These are phyloP conservation scores for Verasper variegatus DNA, from an alignment of 2,113 vertebrate species.

Conservation along the genomic window DNA sequence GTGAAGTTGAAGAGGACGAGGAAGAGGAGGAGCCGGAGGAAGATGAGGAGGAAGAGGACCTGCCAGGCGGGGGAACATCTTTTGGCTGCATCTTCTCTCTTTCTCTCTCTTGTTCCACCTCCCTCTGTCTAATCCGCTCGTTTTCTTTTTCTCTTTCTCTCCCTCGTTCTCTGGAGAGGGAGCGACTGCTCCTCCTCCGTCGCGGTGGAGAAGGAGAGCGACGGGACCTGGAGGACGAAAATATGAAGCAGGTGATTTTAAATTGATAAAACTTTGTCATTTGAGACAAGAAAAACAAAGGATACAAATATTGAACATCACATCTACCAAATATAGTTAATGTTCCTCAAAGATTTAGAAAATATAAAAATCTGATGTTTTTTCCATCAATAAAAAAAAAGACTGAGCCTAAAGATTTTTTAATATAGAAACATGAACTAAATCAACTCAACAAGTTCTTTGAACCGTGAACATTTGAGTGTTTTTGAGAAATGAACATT, in stretches of 20 bases:
- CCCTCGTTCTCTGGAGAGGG: conserved; percentile 69
- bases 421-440: too few relatives aligned
- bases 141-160: conserved; percentile 49
- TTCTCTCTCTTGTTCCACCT: conserved; percentile 42
- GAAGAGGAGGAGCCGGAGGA: conserved; percentile 73
- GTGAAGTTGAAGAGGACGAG: conserved; percentile 69
- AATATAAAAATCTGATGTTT: too few relatives aligned
- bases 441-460: too few relatives aligned
- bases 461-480: too few relatives aligned
- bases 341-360: too few relatives aligned
- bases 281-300: too few relatives aligned
- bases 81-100: conserved; percentile 52
- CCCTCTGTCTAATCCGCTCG: conserved; percentile 46
- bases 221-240: conserved; percentile 55
- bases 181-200: conserved; percentile 70
- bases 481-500: too few relatives aligned
- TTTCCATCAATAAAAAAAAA: too few relatives aligned
- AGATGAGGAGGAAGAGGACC: conserved; percentile 72
- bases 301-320: too few relatives aligned
- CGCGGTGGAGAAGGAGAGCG: conserved; percentile 72
- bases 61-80: conserved; percentile 40
- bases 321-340: too few relatives aligned
- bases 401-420: too few relatives aligned
- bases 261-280: too few relatives aligned
- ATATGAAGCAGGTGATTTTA: not conserved